Evolutionary conservation across 2,888 invertebrate genomes (phyloP), one percentile per base, ranked within the genome.

Genomic region (Tortricodes alternella): DNA sequence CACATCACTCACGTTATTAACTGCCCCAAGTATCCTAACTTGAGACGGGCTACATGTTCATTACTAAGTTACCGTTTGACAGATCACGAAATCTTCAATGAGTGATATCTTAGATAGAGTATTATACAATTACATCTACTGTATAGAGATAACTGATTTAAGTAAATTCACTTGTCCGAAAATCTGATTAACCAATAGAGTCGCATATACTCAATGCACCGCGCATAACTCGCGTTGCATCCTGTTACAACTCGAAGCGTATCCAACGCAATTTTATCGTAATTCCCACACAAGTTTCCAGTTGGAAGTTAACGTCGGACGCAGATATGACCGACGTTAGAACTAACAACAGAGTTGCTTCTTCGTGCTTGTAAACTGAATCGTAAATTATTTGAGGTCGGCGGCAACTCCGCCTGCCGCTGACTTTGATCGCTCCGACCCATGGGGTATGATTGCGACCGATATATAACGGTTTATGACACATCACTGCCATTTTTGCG

Each of bases 301-400:
- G 67, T 67, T 64, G 64, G 64, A 75, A 77, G 80, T 80, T 77
- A 68, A 74, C 74, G 83, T 84, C 85, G 66, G 74, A 72, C 75
- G 70, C 85, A 86, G 83, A 82, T 82, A 83, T 80, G 78, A 77
- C 80, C 75, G 73, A 67, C 74, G 73, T 74, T 77, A 43, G 44
- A 52, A 53, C 58, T 57, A 83, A 73, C 74, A 76, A 75, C 65
- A 62, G 66, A 69, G 69, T 68, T 68, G 60, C 68, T 72, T 68
- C 70, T 76, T 71, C 66, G 68, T 69, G 71, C 71, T 74, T 76
- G 73, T 78, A 70, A 83, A 83, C 80, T 79, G 73, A 71, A 82
- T 80, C 81, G 77, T 84, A 83, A 84, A 85, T 85, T 83, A 85
- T 80, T 81, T 79, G 75, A 80, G 80, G 79, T 80, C 79, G 74